These are phyloP conservation scores for Brenthis ino DNA, from an alignment of 2,888 invertebrate species.

Conservation along the genomic window DNA sequence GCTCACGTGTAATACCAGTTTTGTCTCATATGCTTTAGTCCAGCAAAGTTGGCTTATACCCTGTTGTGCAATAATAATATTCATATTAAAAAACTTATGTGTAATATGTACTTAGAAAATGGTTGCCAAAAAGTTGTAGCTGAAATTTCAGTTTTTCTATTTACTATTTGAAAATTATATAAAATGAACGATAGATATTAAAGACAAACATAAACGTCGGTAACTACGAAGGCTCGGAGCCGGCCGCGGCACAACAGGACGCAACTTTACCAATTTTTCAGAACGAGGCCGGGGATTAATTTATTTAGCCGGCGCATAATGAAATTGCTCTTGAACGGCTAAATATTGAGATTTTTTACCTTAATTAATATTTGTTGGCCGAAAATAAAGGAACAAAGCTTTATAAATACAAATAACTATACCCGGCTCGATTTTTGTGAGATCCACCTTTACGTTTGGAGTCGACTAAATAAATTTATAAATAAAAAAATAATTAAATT, in stretches of 20 bases:
- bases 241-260: not conserved
- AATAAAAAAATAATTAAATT: no score
- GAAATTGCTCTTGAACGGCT: constrained; percentile 31
- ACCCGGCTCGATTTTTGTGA: not conserved
- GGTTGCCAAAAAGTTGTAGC: no score
- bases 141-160: not conserved
- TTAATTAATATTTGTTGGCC: constrained; percentile 33
- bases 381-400: constrained; percentile 5
- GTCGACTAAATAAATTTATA: not conserved
- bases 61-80: not conserved
- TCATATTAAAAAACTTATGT: no score
- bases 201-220: constrained; percentile 2
- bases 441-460: not conserved
- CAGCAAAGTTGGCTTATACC: not conserved
- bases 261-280: constrained; percentile 24
- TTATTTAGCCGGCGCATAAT: constrained; percentile 29
- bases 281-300: constrained; percentile 29
- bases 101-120: no score
- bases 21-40: not conserved
- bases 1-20: constrained; percentile 1
- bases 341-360: constrained; percentile 29
- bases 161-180: not conserved
- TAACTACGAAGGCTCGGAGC: not conserved
- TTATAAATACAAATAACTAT: constrained; percentile 4
- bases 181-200: constrained; percentile 4